A percentile compares a stretch with the other conserved stretches of the same genome.
Evolutionary conservation across 1,140 invertebrate genomes (phyloP).

Genomic region (Lethocerus indicus): DNA sequence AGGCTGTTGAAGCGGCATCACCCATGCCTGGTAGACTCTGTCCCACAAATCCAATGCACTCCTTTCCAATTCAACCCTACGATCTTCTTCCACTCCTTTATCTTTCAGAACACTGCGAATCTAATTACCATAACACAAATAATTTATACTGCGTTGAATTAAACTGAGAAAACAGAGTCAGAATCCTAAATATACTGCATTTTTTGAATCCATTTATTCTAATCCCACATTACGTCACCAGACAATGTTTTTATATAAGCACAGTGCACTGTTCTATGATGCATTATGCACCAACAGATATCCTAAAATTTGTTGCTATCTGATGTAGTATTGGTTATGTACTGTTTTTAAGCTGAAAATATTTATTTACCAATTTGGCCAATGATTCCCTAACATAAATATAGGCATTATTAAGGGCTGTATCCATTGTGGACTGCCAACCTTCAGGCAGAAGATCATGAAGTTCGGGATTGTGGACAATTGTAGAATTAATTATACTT

Average conservation of each 20-base stretch:
- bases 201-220: too few species aligned
- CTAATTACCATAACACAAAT: slow-evolving; percentile 23
- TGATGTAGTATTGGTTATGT: too few species aligned
- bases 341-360: too few species aligned
- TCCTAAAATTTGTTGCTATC: too few species aligned
- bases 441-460: slow-evolving; percentile 46
- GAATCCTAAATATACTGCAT: too few species aligned
- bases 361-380: slow-evolving; percentile 47
- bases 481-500: slow-evolving; percentile 76
- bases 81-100: slow-evolving; percentile 53
- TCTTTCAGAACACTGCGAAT: slow-evolving; percentile 52
- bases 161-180: too few species aligned
- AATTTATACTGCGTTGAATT: too few species aligned
- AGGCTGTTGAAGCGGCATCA: slow-evolving; percentile 37
- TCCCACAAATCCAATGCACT: slow-evolving; percentile 90
- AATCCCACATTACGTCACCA: too few species aligned
- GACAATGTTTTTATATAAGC: too few species aligned
- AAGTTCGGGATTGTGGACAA: slow-evolving; percentile 74
- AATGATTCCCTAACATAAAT: slow-evolving; percentile 75
- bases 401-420: slow-evolving; percentile 81
- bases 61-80: slow-evolving; percentile 70
- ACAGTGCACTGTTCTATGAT: too few species aligned
- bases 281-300: too few species aligned
- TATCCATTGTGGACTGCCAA: slow-evolving; percentile 66
- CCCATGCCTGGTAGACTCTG: slow-evolving; percentile 80